A percentile compares a stretch with the other conserved stretches of the same genome.
phyloP scores from a whole-genome alignment of 2,888 invertebrate species.

The Hedychridium roseum region DNA sequence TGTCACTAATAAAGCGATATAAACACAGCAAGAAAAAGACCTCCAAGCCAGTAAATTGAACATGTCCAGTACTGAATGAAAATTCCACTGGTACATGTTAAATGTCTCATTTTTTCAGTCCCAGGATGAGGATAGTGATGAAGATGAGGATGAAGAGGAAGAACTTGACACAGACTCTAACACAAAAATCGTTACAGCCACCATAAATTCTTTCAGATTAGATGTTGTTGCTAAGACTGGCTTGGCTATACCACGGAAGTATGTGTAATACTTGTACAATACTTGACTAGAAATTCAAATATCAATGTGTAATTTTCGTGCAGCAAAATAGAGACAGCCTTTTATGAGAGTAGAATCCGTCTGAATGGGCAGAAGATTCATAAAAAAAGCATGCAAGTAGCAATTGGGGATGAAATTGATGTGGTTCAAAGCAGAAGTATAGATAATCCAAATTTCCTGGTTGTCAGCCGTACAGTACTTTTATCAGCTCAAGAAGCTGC shows the following conservation, averaged over 20 bases:
- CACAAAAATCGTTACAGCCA: constrained; percentile 73
- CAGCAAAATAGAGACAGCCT: constrained; percentile 81
- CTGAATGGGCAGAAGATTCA: constrained; percentile 78
- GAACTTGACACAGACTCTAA: constrained; percentile 68
- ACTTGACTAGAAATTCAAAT: constrained; percentile 4
- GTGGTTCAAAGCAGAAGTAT: constrained; percentile 74
- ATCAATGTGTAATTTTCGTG: constrained; percentile 8
- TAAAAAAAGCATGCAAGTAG: constrained; percentile 79
- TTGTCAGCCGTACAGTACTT: constrained; percentile 76
- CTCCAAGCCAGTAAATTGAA: too few relatives aligned
- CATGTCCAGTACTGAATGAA: too few relatives aligned
- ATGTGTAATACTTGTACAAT: constrained; percentile 46
- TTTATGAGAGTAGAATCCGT: constrained; percentile 83
- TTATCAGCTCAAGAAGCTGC: constrained; percentile 67
- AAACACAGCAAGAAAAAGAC: too few relatives aligned
- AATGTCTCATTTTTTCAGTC: too few relatives aligned
- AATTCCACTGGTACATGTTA: too few relatives aligned
- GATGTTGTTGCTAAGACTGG: constrained; percentile 77
- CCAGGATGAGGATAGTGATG: constrained; percentile 64
- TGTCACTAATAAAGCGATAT: too few relatives aligned
- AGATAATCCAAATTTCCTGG: constrained; percentile 74
- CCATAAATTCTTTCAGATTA: constrained; percentile 73
- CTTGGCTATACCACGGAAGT: constrained; percentile 78
- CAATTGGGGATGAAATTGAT: constrained; percentile 80
- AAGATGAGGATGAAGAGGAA: constrained; percentile 64